phyloP scores from a whole-genome alignment of 2,797 vertebrate genomes.

The Parauchenoglanis ngamensis region DNA sequence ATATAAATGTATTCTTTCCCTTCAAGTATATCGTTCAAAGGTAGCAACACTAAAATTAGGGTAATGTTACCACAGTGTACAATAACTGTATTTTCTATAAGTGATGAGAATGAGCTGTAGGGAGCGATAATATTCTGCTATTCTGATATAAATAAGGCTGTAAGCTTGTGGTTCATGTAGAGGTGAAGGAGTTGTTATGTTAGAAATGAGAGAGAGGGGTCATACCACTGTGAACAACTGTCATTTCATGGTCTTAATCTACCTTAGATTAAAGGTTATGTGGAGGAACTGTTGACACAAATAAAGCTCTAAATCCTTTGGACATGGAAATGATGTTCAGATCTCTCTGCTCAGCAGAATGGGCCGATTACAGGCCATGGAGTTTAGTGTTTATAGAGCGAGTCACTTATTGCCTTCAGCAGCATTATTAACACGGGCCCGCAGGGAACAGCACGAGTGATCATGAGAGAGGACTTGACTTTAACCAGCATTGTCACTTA shows the following conservation, averaged over 20 bases:
- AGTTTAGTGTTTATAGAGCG: conserved; percentile 51
- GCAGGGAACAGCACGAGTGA: conserved; percentile 36
- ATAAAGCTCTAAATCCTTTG: conserved; percentile 48
- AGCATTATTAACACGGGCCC: conserved; percentile 41
- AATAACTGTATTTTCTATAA: conserved; percentile 11
- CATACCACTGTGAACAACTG: conserved; percentile 38
- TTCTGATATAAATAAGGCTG: conserved; percentile 3
- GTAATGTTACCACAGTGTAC: neutral
- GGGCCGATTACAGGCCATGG: conserved; percentile 42
- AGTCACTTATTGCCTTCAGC: conserved; percentile 45
- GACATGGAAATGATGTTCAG: conserved; percentile 42
- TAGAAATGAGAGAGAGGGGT: conserved; percentile 28
- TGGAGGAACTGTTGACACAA: conserved; percentile 46
- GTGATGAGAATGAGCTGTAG: conserved; percentile 15
- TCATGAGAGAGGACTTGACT: conserved; percentile 33
- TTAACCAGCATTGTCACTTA: conserved; percentile 50
- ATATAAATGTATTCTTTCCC: neutral
- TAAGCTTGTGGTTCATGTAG: conserved; percentile 22
- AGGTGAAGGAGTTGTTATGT: conserved; percentile 35
- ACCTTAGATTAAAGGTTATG: conserved; percentile 50
- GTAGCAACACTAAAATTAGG: conserved; percentile 16
- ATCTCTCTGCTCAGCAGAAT: conserved; percentile 47
- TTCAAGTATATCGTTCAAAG: conserved; percentile 4
- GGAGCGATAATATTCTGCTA: neutral
- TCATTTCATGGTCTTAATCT: conserved; percentile 50